Base-by-base conservation (phyloP, 2,797 vertebrate species). In the Sebastes hubbsi region DNA sequence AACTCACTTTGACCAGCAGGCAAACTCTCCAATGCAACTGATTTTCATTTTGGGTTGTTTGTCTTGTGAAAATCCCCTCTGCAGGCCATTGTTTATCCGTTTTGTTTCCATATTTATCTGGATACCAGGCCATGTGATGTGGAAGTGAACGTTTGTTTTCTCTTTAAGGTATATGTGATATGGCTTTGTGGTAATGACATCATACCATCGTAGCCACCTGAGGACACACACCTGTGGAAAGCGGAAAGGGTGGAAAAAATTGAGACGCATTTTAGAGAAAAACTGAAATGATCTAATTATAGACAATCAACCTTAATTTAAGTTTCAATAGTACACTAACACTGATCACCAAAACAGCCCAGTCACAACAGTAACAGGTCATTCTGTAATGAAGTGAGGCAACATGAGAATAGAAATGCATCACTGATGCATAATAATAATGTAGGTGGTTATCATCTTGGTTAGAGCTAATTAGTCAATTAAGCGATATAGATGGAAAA, bases 191-290 rank as follows among this genome's bases (percentile, higher is more conserved):
- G 67, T 56, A 8, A 77, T 79, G 85, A 80, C 55, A 42, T 84
- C 74, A 83, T 68, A 22, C 27, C 29, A 20, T n/a, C 0, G 1
- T 13, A 29, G 27, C 10, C 56, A 78, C 56, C 65, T 80, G 72
- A 81, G 85, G 38, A 69, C 20, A 64, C 52, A 72, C 68, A 74
- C 75, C 68, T 83, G 80, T 80, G 25, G 70, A 49, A 49, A 49
- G 20, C 36, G 59, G 52, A 55, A 29, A 29, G 42, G 30, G 24
- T 3, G 54, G 61, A 22, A 65, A 55, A 55, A 2, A 30, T 2
- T n/a, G 16, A 32, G 63, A 74, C 4, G 10, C 3, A 0, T 54
- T 54, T 46, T 18, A 38, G 25, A 52, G 56, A 71, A 8, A 8
- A 36, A 49, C 7, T 25, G 24, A 29, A 68, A 25, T 68, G 6